Percentiles rank a stretch among this genome's conserved stretches.
Evolutionary conservation across 1,140 invertebrate species (phyloP).

Genomic region (Sitophilus oryzae): DNA sequence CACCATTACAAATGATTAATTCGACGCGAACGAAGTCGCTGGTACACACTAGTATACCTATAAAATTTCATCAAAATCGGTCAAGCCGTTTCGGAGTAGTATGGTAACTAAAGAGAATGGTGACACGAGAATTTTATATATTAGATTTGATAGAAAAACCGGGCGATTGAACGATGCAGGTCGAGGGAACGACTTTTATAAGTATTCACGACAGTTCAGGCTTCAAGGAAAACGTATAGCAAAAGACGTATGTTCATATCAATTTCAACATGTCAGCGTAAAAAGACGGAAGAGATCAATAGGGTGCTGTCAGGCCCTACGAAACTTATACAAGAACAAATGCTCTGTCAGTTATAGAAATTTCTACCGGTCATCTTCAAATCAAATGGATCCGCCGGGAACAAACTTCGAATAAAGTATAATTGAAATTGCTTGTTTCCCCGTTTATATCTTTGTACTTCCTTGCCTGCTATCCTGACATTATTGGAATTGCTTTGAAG

Average conservation of each 20-base stretch:
- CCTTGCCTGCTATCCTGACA: background rate
- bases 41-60: too few species aligned
- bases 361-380: conserved; percentile 6
- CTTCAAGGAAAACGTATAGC: background rate
- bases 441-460: background rate
- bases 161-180: background rate
- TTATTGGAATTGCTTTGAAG: too few species aligned
- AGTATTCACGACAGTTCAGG: background rate
- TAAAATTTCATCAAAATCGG: too few species aligned
- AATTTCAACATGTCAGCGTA: background rate
- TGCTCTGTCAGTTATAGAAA: conserved; percentile 6
- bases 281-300: background rate
- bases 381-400: background rate
- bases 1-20: too few species aligned
- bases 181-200: background rate
- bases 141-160: background rate
- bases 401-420: conserved; percentile 4
- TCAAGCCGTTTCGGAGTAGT: too few species aligned
- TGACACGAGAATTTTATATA: too few species aligned
- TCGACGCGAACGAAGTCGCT: too few species aligned
- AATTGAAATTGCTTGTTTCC: conserved; percentile 1
- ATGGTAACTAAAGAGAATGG: too few species aligned
- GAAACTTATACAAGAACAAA: conserved; percentile 7
- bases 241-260: background rate
- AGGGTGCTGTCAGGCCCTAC: background rate